phyloP scores from a whole-genome alignment of 2,888 invertebrate species.

The Pyrrhia umbra region DNA sequence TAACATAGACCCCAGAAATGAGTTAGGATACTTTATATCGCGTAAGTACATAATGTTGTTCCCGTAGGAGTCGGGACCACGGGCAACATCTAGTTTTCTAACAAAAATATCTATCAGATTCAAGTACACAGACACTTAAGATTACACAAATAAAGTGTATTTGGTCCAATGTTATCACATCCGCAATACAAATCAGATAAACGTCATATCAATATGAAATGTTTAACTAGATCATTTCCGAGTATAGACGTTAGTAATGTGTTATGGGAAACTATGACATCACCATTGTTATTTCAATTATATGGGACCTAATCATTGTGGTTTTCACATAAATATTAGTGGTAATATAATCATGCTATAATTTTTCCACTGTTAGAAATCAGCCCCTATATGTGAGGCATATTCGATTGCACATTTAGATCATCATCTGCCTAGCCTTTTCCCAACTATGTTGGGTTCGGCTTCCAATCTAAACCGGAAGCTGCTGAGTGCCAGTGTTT shows the following conservation, averaged over 20 bases:
- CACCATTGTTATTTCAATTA: constrained; percentile 19
- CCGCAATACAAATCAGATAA: constrained; percentile 35
- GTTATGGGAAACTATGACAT: constrained; percentile 27
- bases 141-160: constrained; percentile 22
- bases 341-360: neutral
- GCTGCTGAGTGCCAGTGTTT: too few relatives aligned
- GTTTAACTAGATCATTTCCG: constrained; percentile 29
- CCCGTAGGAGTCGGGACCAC: neutral
- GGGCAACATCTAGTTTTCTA: neutral
- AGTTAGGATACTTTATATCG: too few relatives aligned
- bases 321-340: neutral
- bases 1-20: too few relatives aligned
- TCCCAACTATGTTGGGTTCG: too few relatives aligned
- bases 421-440: too few relatives aligned
- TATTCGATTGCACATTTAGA: too few relatives aligned
- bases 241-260: constrained; percentile 22
- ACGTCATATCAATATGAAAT: constrained; percentile 31
- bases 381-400: too few relatives aligned
- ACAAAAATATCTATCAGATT: constrained; percentile 8
- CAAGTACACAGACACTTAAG: constrained; percentile 23
- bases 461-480: too few relatives aligned
- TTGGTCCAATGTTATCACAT: constrained; percentile 32
- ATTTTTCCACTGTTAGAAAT: too few relatives aligned
- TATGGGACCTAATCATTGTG: neutral
- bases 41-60: neutral